These are phyloP conservation scores for Sebastes taczanowskii DNA, from an alignment of 2,797 vertebrate species.

Conservation along the genomic window DNA sequence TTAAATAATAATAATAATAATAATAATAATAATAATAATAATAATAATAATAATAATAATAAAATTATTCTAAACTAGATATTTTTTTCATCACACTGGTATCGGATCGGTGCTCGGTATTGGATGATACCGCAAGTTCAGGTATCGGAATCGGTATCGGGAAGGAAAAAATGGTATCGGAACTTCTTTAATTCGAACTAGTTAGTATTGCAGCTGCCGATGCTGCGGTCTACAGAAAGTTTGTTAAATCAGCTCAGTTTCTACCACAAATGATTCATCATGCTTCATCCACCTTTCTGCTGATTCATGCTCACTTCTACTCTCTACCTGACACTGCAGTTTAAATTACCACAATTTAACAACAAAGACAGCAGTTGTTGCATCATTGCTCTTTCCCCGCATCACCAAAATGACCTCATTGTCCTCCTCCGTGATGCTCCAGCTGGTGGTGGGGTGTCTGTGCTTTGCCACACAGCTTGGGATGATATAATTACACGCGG, in stretches of 20 bases:
- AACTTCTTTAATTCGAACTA: not conserved
- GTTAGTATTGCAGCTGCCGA: not conserved
- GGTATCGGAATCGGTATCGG: too few relatives aligned
- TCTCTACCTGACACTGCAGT: constrained; percentile 22
- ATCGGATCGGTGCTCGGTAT: too few relatives aligned
- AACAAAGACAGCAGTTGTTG: constrained; percentile 9
- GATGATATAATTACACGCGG: constrained; percentile 25
- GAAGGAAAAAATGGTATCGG: too few relatives aligned
- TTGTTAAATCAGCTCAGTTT: not conserved
- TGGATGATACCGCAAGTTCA: too few relatives aligned
- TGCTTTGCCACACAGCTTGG: constrained; percentile 16
- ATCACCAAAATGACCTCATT: constrained; percentile 21
- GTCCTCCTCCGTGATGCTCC: constrained; percentile 16
- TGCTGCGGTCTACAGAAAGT: not conserved
- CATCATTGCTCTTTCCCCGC: constrained; percentile 2
- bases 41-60: too few relatives aligned
- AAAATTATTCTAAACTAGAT: too few relatives aligned
- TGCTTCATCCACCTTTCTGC: constrained; percentile 1
- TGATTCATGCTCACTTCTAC: constrained; percentile 29
- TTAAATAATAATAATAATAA: too few relatives aligned
- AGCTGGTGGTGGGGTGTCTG: constrained; percentile 27
- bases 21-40: too few relatives aligned
- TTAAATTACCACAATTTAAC: constrained; percentile 14
- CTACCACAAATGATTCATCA: not conserved
- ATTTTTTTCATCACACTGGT: too few relatives aligned